Evolutionary conservation across 2,888 invertebrate genomes (phyloP).

Genomic region (Phrixothrix hirtus): DNA sequence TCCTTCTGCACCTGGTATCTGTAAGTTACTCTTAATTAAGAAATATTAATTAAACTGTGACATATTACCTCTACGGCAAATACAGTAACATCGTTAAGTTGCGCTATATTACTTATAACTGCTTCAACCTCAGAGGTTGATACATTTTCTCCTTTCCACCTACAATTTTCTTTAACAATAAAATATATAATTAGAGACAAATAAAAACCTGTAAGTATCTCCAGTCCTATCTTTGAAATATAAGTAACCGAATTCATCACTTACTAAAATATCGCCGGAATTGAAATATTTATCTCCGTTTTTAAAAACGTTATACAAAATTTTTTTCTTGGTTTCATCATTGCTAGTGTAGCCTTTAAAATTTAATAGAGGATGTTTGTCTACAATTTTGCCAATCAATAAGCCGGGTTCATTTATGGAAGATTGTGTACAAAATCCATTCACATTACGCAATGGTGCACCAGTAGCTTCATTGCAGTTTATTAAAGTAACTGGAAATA

Average conservation of each 20-base stretch:
- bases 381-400: conserved; percentile 73
- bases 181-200: no score
- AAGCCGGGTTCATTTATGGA: conserved; percentile 84
- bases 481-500: conserved; percentile 71
- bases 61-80: conserved; percentile 84
- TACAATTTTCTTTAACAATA: no score
- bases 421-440: conserved; percentile 78
- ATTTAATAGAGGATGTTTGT: conserved; percentile 58
- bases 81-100: conserved; percentile 74
- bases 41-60: neutral
- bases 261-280: conserved; percentile 85
- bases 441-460: conserved; percentile 69
- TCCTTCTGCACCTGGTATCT: conserved; percentile 81
- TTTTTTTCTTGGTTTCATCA: conserved; percentile 71
- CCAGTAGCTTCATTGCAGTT: conserved; percentile 70
- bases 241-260: conserved; percentile 88
- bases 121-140: conserved; percentile 95
- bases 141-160: conserved; percentile 96
- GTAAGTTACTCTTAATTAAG: no score
- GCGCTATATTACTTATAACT: conserved; percentile 76
- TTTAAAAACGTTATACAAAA: conserved; percentile 71
- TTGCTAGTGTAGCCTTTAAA: conserved; percentile 73
- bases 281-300: conserved; percentile 90
- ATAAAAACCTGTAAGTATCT: no score
- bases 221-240: conserved; percentile 91